These are phyloP conservation scores for Hypotaenidia okinawae DNA, from an alignment of 2,797 vertebrate genomes.

Conservation along the genomic window DNA sequence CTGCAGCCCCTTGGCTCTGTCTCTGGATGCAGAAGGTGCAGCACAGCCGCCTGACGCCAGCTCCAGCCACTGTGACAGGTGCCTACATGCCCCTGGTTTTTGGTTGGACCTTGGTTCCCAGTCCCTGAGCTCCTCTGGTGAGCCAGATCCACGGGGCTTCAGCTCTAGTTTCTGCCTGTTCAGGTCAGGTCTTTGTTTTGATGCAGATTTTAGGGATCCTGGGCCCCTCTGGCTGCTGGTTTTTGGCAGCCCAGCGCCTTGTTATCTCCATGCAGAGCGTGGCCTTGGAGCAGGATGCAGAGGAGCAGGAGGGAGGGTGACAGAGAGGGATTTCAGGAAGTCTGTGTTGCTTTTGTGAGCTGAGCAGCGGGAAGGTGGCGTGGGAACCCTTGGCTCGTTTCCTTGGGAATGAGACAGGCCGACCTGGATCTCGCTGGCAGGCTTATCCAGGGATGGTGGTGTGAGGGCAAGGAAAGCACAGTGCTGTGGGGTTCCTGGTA, in stretches of 20 bases:
- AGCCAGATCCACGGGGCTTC: background rate
- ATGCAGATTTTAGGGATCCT: background rate
- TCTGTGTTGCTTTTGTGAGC: background rate
- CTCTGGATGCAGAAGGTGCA: fast-evolving
- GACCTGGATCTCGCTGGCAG: background rate
- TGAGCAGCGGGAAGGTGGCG: conserved; percentile 29
- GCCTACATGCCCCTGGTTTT: background rate
- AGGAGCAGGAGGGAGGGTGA: background rate
- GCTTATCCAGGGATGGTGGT: fast-evolving
- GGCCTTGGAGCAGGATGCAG: conserved; percentile 46
- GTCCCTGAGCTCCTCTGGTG: background rate
- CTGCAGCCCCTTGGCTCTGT: fast-evolving
- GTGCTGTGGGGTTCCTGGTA: background rate
- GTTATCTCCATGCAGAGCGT: background rate
- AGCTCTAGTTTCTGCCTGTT: background rate
- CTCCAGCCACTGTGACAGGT: fast-evolving
- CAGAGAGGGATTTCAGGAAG: conserved; percentile 29
- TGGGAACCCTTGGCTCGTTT: conserved; percentile 36
- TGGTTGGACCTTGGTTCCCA: background rate
- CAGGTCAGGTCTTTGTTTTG: background rate
- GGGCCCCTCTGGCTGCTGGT: conserved; percentile 12
- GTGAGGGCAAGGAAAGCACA: background rate
- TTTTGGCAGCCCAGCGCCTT: conserved; percentile 14
- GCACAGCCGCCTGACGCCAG: background rate
- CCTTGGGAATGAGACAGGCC: conserved; percentile 5